Conservation (phyloP, 2,888 invertebrate genomes). For the Polia nebulosa region DNA sequence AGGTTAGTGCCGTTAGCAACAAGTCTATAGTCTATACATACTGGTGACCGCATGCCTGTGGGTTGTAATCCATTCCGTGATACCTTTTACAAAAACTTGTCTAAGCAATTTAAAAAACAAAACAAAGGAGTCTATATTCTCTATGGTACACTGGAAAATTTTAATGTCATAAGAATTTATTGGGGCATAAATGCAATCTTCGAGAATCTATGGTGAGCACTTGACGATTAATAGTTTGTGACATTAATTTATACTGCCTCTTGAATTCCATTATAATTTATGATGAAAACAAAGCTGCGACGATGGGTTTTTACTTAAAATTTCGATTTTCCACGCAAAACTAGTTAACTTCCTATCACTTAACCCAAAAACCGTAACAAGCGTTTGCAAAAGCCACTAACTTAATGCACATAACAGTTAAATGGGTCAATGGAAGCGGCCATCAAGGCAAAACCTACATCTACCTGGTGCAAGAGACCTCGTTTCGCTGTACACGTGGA, state of each 20-base stretch:
- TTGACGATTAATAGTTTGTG: slow-evolving; percentile 33
- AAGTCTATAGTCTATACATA: slow-evolving; percentile 36
- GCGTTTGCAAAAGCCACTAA: slow-evolving; percentile 52
- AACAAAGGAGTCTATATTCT: slow-evolving; percentile 34
- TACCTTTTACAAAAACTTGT: slow-evolving; percentile 41
- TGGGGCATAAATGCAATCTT: slow-evolving; percentile 42
- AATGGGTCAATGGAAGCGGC: slow-evolving; percentile 77
- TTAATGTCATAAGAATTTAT: slow-evolving; percentile 35
- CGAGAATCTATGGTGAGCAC: slow-evolving; percentile 44
- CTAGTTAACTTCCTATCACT: slow-evolving; percentile 32
- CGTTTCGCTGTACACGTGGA: slow-evolving; percentile 50
- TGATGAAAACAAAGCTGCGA: neutral
- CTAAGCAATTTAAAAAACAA: slow-evolving; percentile 31
- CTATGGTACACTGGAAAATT: slow-evolving; percentile 16
- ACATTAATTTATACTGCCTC: slow-evolving; percentile 31
- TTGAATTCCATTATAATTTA: slow-evolving; percentile 1
- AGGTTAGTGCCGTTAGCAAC: slow-evolving; percentile 55
- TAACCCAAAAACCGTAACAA: slow-evolving; percentile 49
- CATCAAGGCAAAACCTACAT: slow-evolving; percentile 73
- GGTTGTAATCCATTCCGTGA: slow-evolving; percentile 51
- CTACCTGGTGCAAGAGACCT: slow-evolving; percentile 68
- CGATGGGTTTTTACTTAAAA: neutral
- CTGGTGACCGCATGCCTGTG: slow-evolving; percentile 58
- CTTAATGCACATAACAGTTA: slow-evolving; percentile 60
- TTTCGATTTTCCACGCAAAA: neutral